phyloP scores from a whole-genome alignment of 1,140 invertebrate genomes.

The Lepidurus apus region DNA sequence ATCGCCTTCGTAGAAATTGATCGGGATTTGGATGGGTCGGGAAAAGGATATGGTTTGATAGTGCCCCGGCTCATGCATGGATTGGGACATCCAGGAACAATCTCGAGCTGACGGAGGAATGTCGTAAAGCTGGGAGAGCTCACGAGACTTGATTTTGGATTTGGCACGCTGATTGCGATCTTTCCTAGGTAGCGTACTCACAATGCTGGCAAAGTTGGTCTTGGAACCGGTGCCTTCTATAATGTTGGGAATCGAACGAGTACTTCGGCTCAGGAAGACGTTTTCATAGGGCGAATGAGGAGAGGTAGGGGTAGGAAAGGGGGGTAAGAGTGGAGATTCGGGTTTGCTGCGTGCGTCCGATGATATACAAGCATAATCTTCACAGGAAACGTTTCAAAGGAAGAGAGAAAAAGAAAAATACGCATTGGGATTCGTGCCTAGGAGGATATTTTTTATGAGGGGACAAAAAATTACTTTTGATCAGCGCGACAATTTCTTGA shows the following conservation, averaged over 20 bases:
- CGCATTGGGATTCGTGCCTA: not conserved
- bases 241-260: slow-evolving; percentile 42
- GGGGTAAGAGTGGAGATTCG: slow-evolving; percentile 7
- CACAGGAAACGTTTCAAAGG: not conserved
- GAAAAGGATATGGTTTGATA: slow-evolving; percentile 2
- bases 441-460: not conserved
- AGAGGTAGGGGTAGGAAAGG: slow-evolving; percentile 51
- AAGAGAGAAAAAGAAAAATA: not conserved
- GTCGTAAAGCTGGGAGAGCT: slow-evolving; percentile 27
- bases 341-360: not conserved
- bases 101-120: slow-evolving; percentile 29
- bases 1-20: not conserved
- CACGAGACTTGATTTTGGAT: not conserved
- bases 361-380: not conserved
- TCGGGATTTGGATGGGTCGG: not conserved
- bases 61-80: slow-evolving; percentile 16
- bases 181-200: not conserved
- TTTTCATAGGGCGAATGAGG: slow-evolving; percentile 56
- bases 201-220: not conserved
- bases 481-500: slow-evolving; percentile 71
- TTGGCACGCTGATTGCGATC: slow-evolving; percentile 25
- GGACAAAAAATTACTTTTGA: slow-evolving; percentile 65
- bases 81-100: slow-evolving; percentile 29
- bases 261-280: slow-evolving; percentile 53
- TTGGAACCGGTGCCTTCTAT: not conserved